These are phyloP conservation scores for Phaedon cochleariae DNA, from an alignment of 2,888 invertebrate species.

Conservation along the genomic window DNA sequence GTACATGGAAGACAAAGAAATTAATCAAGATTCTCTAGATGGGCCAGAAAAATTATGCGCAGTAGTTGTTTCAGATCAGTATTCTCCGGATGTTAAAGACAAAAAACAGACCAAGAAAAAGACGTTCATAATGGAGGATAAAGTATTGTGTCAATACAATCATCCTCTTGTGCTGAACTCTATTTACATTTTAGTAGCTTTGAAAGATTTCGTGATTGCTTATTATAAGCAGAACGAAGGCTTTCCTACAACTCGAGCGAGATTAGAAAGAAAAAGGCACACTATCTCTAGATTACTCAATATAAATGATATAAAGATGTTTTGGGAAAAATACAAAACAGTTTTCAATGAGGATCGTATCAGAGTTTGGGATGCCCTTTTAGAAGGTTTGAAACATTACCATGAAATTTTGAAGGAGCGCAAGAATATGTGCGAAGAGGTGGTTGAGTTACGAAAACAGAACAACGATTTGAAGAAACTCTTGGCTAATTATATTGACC, in stretches of 20 bases:
- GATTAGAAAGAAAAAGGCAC: constrained; percentile 50
- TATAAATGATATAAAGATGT: constrained; percentile 68
- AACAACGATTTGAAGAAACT: constrained; percentile 75
- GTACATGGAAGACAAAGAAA: not conserved
- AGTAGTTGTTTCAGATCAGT: constrained; percentile 6
- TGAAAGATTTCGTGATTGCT: constrained; percentile 23
- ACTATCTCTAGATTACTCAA: constrained; percentile 67
- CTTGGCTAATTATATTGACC: constrained; percentile 67
- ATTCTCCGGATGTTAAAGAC: constrained; percentile 13
- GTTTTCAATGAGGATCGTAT: constrained; percentile 70
- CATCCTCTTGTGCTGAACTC: constrained; percentile 23
- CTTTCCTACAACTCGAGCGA: constrained; percentile 55
- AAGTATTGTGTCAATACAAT: constrained; percentile 16
- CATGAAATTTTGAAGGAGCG: constrained; percentile 73
- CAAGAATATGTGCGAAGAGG: constrained; percentile 72
- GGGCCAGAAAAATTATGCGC: not conserved
- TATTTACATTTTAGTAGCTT: constrained; percentile 17
- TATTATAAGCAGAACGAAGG: not conserved
- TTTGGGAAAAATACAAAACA: constrained; percentile 73
- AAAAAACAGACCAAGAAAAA: constrained; percentile 9
- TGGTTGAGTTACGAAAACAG: constrained; percentile 70
- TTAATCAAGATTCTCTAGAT: not conserved
- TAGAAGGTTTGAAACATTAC: constrained; percentile 72
- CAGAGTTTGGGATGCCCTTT: constrained; percentile 75
- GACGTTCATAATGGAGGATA: constrained; percentile 8